Percentiles rank a stretch among this genome's conserved stretches.
Conservation (phyloP, 30 jellyfish, hydroid and myxozoan species). For the Hydra vulgaris region DNA sequence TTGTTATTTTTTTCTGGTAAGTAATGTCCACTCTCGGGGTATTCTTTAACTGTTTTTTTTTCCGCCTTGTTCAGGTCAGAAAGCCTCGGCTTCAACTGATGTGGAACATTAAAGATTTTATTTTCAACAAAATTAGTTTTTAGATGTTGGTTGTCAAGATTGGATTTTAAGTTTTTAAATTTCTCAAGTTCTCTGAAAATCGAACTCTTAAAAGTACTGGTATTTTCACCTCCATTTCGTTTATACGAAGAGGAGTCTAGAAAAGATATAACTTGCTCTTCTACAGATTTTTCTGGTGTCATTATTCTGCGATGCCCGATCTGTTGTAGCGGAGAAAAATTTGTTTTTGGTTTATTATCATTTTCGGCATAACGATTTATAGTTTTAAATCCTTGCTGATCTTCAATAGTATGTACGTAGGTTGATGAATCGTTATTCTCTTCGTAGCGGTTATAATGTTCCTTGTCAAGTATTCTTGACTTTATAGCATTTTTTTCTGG, state of each 20-base stretch:
- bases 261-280: background rate
- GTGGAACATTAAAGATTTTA: background rate
- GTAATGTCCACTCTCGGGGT: background rate
- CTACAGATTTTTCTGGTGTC: background rate
- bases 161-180: no score
- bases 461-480: background rate
- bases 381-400: background rate
- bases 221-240: background rate
- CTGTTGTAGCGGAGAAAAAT: background rate
- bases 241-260: background rate
- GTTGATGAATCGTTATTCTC: background rate
- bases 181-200: background rate
- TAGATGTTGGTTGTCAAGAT: background rate
- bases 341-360: background rate
- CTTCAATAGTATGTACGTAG: background rate
- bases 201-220: background rate
- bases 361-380: background rate
- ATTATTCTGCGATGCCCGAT: background rate
- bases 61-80: background rate
- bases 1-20: background rate
- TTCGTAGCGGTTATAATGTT: background rate
- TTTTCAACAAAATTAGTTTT: background rate
- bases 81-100: background rate
- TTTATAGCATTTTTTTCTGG: background rate
- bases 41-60: background rate